Evolutionary conservation across 2,797 vertebrate genomes (phyloP).

Genomic region (Glossophaga mutica): DNA sequence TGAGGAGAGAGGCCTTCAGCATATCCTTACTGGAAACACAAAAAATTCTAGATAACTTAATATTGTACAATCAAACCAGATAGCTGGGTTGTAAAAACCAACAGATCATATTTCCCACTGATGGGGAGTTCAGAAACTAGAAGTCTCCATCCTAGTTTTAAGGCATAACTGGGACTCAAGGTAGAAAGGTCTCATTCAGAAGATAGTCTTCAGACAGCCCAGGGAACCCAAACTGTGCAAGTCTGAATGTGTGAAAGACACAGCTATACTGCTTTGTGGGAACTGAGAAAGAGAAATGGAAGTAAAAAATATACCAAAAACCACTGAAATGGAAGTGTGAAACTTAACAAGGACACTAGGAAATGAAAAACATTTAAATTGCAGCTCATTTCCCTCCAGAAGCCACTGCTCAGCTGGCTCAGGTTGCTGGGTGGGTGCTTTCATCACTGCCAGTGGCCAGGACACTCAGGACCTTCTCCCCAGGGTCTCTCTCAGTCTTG

Average conservation of each 20-base stretch:
- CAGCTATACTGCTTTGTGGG: not conserved
- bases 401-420: not conserved
- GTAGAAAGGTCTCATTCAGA: not conserved
- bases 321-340: not conserved
- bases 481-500: not conserved
- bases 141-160: not conserved
- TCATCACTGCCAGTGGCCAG: not conserved
- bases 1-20: not conserved
- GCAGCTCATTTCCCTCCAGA: not conserved
- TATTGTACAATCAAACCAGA: not conserved
- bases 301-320: not conserved
- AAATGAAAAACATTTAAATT: not conserved
- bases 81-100: not conserved
- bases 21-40: conserved; percentile 25
- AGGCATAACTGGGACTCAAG: not conserved
- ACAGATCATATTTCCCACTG: not conserved
- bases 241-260: not conserved
- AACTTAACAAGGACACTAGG: not conserved
- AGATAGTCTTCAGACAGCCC: not conserved
- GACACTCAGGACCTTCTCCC: not conserved
- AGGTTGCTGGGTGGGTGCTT: not conserved
- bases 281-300: not conserved
- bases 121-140: not conserved
- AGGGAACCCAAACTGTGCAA: not conserved
- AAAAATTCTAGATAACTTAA: not conserved